These are phyloP conservation scores for Tyrophagus putrescentiae DNA, from an alignment of 1,140 invertebrate genomes.

Conservation along the genomic window DNA sequence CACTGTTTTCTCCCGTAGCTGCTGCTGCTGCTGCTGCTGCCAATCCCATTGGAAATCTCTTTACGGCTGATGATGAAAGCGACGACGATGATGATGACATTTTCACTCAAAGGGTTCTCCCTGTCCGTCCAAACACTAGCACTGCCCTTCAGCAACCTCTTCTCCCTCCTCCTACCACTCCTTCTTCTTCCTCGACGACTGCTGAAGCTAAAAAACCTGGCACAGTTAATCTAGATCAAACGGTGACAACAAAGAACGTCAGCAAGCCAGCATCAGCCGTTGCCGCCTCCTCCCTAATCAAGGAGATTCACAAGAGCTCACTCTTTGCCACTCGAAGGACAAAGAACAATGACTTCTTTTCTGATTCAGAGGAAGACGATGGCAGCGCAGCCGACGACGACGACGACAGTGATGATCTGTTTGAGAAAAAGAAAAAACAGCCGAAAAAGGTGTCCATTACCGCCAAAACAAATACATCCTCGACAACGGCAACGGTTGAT, in stretches of 20 bases:
- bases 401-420: not conserved
- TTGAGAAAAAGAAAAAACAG: conserved; percentile 2
- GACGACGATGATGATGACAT: conserved; percentile 5
- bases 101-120: too few species aligned
- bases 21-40: not conserved
- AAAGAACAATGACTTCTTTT: not conserved
- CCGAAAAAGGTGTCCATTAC: not conserved
- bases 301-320: not conserved
- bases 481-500: not conserved
- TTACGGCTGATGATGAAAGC: not conserved
- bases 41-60: not conserved
- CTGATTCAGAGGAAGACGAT: not conserved
- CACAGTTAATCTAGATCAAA: too few species aligned
- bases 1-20: not conserved
- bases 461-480: not conserved
- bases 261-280: not conserved
- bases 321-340: not conserved
- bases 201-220: too few species aligned
- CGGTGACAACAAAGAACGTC: too few species aligned
- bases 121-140: not conserved
- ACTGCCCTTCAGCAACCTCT: too few species aligned
- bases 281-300: not conserved
- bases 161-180: too few species aligned
- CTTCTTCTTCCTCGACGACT: too few species aligned
- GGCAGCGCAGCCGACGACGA: not conserved